Percentiles rank a stretch among this genome's conserved stretches.
Evolutionary conservation across 2,888 invertebrate species (phyloP).

Genomic region (Arrhopalites spinosus): DNA sequence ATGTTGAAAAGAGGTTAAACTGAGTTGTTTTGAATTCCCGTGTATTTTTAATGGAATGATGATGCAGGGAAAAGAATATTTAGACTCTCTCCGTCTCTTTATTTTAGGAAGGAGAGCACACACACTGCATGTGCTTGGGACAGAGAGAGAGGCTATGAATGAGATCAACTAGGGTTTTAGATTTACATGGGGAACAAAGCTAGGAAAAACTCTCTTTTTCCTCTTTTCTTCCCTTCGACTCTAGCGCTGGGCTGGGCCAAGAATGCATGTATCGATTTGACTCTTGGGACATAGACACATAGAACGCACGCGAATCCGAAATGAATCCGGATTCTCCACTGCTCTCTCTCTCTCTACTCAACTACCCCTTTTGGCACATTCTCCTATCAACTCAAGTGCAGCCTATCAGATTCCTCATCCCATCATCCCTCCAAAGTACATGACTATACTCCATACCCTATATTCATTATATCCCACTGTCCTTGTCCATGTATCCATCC

Average conservation of each 20-base stretch:
- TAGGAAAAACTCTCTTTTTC: constrained; percentile 1
- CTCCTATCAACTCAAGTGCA: constrained; percentile 43
- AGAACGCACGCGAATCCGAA: constrained; percentile 54
- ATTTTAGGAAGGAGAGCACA: background rate
- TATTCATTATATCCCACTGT: no score
- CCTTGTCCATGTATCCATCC: background rate
- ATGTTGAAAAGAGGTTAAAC: no score
- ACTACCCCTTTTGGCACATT: constrained; percentile 50
- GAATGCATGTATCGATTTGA: constrained; percentile 56
- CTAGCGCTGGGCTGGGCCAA: constrained; percentile 29
- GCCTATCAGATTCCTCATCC: constrained; percentile 38
- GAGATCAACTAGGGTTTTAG: constrained; percentile 33
- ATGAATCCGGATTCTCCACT: constrained; percentile 50
- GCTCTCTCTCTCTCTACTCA: constrained; percentile 24
- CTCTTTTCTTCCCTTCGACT: background rate
- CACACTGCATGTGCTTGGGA: background rate
- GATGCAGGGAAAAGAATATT: no score
- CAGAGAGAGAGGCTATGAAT: constrained; percentile 4
- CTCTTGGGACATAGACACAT: constrained; percentile 52
- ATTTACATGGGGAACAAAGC: constrained; percentile 35
- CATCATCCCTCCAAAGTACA: constrained; percentile 17
- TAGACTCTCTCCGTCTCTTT: no score
- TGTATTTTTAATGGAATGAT: no score
- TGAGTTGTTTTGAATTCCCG: no score
- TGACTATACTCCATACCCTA: no score